phyloP scores from a whole-genome alignment of 2,797 vertebrate genomes.

The Simalia tracyae region DNA sequence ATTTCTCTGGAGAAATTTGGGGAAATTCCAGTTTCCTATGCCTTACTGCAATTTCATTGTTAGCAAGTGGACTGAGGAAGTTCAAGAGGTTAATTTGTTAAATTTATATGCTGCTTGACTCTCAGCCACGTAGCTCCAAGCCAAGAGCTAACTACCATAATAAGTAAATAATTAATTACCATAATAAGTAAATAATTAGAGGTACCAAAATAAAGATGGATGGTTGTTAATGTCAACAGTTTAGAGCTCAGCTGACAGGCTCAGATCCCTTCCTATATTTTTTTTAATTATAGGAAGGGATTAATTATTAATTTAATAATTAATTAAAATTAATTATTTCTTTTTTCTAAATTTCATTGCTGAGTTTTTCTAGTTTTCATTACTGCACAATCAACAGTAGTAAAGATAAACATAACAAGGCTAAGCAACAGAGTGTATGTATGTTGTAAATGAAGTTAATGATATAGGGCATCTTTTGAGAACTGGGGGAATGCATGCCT shows the following conservation, averaged over 20 bases:
- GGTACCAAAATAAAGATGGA: background rate
- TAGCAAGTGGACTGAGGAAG: background rate
- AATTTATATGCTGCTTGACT: background rate
- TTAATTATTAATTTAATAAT: no score
- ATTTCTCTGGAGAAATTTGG: background rate
- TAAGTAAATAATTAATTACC: background rate
- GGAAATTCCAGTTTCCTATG: background rate
- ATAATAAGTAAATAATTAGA: background rate
- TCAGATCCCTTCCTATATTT: background rate
- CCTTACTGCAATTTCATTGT: background rate
- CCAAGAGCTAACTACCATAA: background rate
- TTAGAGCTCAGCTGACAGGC: background rate
- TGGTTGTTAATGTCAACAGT: background rate
- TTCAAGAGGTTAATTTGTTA: background rate
- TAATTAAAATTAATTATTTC: conserved; percentile 3
- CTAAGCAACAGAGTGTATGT: background rate
- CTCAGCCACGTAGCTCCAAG: background rate
- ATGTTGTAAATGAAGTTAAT: background rate
- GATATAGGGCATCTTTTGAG: conserved; percentile 1
- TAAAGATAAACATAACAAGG: background rate
- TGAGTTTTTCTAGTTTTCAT: conserved; percentile 20
- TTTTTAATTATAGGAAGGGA: conserved; percentile 8
- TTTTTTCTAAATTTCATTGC: conserved; percentile 40
- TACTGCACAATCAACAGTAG: conserved; percentile 34
- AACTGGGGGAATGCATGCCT: background rate